Evolutionary conservation across 2,113 vertebrate species (phyloP), one percentile per base, ranked within the genome.

Genomic region (Ammodytes dubius): DNA sequence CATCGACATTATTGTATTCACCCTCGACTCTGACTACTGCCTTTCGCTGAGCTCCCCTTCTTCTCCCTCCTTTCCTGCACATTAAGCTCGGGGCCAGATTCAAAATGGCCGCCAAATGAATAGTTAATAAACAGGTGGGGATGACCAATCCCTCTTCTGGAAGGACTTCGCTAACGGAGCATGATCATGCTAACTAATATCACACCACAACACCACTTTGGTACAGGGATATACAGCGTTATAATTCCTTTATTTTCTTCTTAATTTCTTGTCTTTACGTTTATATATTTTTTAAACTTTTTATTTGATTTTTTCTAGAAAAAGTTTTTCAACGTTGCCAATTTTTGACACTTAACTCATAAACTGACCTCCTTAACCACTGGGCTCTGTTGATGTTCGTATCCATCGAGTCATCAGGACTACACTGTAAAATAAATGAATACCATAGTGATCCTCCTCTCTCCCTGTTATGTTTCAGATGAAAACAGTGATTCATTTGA

Each of bases 1-100:
- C 94, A 90, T 93, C 91, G 71, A 88, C 90, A 82, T 92, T 13
- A 84, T 86, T 68, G 39, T 88, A 79, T 73, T 77, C 87, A 86
- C 85, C 27, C 82, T 88, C 83, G 63, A 88, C 86, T 89, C 84
- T 56, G 65, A 89, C 79, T 53, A 91, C 91, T 91, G 89, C 92
- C 90, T 92, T 88, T 87, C 3, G 89, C 93, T 91, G 92, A 93
- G 91, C 91, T 93, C 90, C 86, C 87, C 87, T 70, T 76, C 74
- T 72, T 27, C 27, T 27, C 27, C 27, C 27, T 27, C 74, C 57
- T 56, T 54, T 68, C 72, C 87, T 81, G 69, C 87, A 78, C 86
- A 82, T 72, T 70, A 73, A 40, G 83, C 84, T 91, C 85, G 74
- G 68, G 27, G 87, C 84, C 86, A 83, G 54, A 81, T 15, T 43